phyloP scores from a whole-genome alignment of 2,888 invertebrate species.

The Mesorhabditis sp. region DNA sequence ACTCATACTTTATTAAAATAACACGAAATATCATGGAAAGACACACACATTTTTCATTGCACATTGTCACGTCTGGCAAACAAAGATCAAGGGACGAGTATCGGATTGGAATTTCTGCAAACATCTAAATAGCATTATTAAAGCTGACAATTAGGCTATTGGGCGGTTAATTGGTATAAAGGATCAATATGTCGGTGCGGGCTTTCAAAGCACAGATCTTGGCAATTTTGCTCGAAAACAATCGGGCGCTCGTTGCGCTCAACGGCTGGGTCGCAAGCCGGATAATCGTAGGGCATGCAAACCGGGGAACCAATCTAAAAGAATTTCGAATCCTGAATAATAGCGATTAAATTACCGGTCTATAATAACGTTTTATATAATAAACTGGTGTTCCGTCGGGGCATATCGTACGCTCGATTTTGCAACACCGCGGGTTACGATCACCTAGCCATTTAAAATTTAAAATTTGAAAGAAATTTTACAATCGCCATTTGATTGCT shows the following conservation, averaged over 20 bases:
- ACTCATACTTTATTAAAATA: too few relatives aligned
- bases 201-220: constrained; percentile 36
- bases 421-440: constrained; percentile 32
- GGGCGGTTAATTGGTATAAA: constrained; percentile 12
- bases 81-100: too few relatives aligned
- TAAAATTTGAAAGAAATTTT: too few relatives aligned
- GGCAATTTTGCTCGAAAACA: constrained; percentile 36
- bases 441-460: too few relatives aligned
- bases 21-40: too few relatives aligned
- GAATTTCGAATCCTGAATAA: neutral
- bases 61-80: too few relatives aligned
- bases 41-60: too few relatives aligned
- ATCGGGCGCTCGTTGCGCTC: constrained; percentile 41
- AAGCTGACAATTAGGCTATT: too few relatives aligned
- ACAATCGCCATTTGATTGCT: too few relatives aligned
- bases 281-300: constrained; percentile 38
- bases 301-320: constrained; percentile 28
- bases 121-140: too few relatives aligned
- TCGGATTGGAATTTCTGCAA: too few relatives aligned
- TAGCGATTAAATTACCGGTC: constrained; percentile 25
- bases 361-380: constrained; percentile 35
- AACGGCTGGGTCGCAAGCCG: constrained; percentile 29
- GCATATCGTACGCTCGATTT: constrained; percentile 25
- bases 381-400: constrained; percentile 28
- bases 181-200: constrained; percentile 34